Evolutionary conservation across 2,797 vertebrate species (phyloP).

Genomic region (Etheostoma nigrum): DNA sequence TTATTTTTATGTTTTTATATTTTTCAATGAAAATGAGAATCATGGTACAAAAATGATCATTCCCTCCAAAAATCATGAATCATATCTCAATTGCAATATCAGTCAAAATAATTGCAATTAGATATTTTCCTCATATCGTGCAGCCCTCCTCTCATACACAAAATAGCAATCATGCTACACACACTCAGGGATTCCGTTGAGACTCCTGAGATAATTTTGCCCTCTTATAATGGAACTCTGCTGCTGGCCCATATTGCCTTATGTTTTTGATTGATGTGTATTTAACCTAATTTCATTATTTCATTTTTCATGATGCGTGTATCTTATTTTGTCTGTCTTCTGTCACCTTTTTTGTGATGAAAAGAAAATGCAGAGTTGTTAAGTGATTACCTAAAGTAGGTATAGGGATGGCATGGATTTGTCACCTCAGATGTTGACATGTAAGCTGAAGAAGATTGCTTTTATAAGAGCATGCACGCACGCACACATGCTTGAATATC

Average conservation of each 20-base stretch:
- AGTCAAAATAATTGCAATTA: no score
- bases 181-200: not conserved
- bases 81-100: no score
- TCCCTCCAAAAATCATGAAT: no score
- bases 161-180: not conserved
- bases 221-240: not conserved
- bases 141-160: not conserved
- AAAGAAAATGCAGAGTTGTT: not conserved
- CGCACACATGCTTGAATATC: slow-evolving; percentile 14
- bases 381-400: not conserved
- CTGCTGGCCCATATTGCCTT: not conserved
- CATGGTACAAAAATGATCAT: no score
- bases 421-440: slow-evolving; percentile 11
- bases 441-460: slow-evolving; percentile 3
- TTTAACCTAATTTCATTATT: not conserved
- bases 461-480: not conserved
- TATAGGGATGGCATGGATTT: not conserved
- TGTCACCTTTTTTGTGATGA: slow-evolving; percentile 5
- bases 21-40: no score
- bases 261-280: not conserved
- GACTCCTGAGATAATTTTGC: slow-evolving; percentile 6
- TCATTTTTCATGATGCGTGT: not conserved
- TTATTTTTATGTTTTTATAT: no score
- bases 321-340: not conserved
- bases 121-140: no score